Base-by-base conservation (phyloP, 1,140 invertebrate species). In the Atopsyche davidsoni region DNA sequence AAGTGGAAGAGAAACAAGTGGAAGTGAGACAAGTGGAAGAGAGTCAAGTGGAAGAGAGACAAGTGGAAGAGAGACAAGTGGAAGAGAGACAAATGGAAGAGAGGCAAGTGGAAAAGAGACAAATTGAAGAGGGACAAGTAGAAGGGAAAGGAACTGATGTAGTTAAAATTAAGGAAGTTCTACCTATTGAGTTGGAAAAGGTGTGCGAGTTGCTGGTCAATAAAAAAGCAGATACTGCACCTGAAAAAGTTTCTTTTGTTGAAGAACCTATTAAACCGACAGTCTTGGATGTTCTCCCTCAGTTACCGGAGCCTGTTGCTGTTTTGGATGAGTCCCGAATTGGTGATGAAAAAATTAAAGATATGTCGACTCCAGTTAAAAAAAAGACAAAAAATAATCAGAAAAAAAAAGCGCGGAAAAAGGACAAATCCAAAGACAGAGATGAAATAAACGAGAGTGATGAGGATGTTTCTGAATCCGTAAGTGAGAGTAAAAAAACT, bases 351-450 rank as follows among this genome's bases (percentile, higher is more conserved):
- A 36, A 28, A 6, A n/a, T 28, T 28, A 28, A 28, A 28, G 24
- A 28, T 28, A 28, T 28, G 6, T 4, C 4, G 24, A 28, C 24
- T 28, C 6, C 7, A 35, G 23, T 16, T 21, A 41, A 47, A 24
- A 31, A 53, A 16, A 53, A 52, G 41, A 45, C 38, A 3, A 34
- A 47, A 24, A 25, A 43, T 16, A 35, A 39, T 17, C 45, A 31
- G 7, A 48, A 43, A 34, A 53, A 48, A 31, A 48, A 41, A 45
- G 41, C 31, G 4, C 38, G 25, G 25, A 49, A 36, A 28, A 54
- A 54, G 45, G 45, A 22, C 10, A 54, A 54, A 44, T 36, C 28
- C 7, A 44, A 23, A 45, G 46, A 54, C 41, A n/a, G 31, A 4
- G 42, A 49, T 11, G 43, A 49, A 23, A 43, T 19, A 40, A 32